Conservation (phyloP, 2,113 vertebrate species). For the human (Homo sapiens) region DNA sequence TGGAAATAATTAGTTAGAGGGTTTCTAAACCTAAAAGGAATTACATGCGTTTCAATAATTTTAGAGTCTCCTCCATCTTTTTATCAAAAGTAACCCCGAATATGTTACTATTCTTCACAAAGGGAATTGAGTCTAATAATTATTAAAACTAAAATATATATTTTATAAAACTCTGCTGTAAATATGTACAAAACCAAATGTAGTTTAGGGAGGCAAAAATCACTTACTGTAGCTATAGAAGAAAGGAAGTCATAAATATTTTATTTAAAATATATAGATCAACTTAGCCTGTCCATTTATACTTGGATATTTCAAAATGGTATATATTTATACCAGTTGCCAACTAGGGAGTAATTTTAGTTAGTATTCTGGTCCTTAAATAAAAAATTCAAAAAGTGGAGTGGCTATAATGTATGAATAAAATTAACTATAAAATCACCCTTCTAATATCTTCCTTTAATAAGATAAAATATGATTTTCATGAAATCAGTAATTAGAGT, state of each 20-base stretch:
- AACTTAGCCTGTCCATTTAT: background rate
- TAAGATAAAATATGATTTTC: background rate
- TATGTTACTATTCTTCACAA: background rate
- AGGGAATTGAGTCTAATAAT: background rate
- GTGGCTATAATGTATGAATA: background rate
- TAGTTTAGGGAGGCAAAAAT: background rate
- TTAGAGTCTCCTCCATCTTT: background rate
- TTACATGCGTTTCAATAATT: background rate
- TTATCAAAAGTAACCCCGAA: background rate
- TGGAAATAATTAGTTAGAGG: background rate
- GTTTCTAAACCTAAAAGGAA: background rate
- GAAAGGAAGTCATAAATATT: background rate
- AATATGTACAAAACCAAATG: background rate
- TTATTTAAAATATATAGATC: constrained; percentile 40
- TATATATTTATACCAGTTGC: constrained; percentile 53
- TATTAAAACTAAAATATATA: background rate
- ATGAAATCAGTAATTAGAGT: background rate
- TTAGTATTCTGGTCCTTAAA: background rate
- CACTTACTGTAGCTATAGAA: background rate
- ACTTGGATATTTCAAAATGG: constrained; percentile 39
- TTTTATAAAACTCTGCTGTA: background rate
- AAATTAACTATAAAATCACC: background rate
- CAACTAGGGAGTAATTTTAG: constrained; percentile 50
- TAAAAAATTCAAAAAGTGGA: background rate
- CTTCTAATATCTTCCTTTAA: background rate